phyloP scores from a whole-genome alignment of 2,888 invertebrate genomes.

The Tachina fera region DNA sequence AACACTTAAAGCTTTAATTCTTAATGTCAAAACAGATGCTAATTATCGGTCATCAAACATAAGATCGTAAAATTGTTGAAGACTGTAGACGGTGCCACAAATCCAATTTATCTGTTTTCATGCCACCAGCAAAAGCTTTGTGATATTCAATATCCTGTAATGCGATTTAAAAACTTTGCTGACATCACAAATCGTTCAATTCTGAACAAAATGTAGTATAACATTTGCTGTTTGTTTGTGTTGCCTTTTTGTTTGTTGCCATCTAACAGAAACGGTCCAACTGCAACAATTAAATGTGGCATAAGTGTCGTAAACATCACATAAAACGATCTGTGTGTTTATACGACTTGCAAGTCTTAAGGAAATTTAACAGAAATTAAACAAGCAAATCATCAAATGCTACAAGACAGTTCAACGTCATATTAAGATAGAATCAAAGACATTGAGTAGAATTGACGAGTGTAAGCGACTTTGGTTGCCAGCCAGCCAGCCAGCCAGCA shows the following conservation, averaged over 20 bases:
- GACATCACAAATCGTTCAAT: slow-evolving; percentile 60
- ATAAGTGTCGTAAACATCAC: slow-evolving; percentile 70
- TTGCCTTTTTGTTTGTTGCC: slow-evolving; percentile 14
- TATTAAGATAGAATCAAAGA: slow-evolving; percentile 71
- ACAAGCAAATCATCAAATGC: slow-evolving; percentile 71
- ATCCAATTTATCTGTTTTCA: slow-evolving; percentile 13
- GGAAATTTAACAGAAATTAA: slow-evolving; percentile 69
- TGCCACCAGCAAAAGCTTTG: slow-evolving; percentile 38
- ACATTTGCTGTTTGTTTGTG: slow-evolving; percentile 30
- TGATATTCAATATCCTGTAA: slow-evolving; percentile 70
- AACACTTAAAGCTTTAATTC: slow-evolving; percentile 68
- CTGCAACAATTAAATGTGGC: slow-evolving; percentile 70
- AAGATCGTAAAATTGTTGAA: slow-evolving; percentile 35
- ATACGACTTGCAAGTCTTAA: slow-evolving; percentile 54
- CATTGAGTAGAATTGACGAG: slow-evolving; percentile 69
- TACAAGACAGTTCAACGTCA: slow-evolving; percentile 72
- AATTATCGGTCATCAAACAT: slow-evolving; percentile 70
- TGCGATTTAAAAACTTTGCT: slow-evolving; percentile 61
- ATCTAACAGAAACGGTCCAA: slow-evolving; percentile 50
- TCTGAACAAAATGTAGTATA: slow-evolving; percentile 39
- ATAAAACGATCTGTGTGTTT: slow-evolving; percentile 54
- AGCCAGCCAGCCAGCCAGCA: slow-evolving; percentile 37
- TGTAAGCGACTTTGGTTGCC: slow-evolving; percentile 46
- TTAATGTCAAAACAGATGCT: slow-evolving; percentile 69
- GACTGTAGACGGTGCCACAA: background rate